Evolutionary conservation across 2,113 vertebrate species (phyloP).

Genomic region (Seriola dumerili): DNA sequence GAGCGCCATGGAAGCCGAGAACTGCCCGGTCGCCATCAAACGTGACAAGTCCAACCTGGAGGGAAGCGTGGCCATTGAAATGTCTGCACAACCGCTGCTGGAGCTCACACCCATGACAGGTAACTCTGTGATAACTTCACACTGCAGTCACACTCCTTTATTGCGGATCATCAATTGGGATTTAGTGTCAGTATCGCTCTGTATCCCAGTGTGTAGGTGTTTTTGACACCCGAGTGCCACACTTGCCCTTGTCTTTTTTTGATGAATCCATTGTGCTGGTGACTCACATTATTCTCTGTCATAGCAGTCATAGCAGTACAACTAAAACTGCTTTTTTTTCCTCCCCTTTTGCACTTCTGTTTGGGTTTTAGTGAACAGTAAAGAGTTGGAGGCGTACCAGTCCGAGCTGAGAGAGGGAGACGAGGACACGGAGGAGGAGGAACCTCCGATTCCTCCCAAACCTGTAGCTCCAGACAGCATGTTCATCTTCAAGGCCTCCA

Average conservation of each 20-base stretch:
- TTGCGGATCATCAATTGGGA: constrained; percentile 26
- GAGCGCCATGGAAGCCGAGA: constrained; percentile 71
- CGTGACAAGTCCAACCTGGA: constrained; percentile 66
- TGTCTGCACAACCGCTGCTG: constrained; percentile 82
- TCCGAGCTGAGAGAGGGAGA: constrained; percentile 66
- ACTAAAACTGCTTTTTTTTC: constrained; percentile 13
- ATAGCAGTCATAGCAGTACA: constrained; percentile 20
- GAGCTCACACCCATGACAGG: constrained; percentile 85
- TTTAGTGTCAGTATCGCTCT: constrained; percentile 37
- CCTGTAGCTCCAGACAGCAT: constrained; percentile 94
- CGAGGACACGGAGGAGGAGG: constrained; percentile 76
- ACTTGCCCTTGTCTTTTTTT: constrained; percentile 13
- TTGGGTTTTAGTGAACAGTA: constrained; percentile 79
- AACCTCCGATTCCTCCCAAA: constrained; percentile 85
- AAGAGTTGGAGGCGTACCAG: constrained; percentile 79
- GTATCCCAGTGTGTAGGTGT: constrained; percentile 38
- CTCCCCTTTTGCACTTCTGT: constrained; percentile 17
- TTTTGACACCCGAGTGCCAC: constrained; percentile 47
- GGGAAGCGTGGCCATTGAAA: constrained; percentile 80
- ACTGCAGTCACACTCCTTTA: constrained; percentile 24
- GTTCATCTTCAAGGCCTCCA: constrained; percentile 98
- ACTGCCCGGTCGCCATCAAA: constrained; percentile 75
- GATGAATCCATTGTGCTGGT: constrained; percentile 27
- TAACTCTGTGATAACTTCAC: constrained; percentile 50
- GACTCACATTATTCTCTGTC: constrained; percentile 59